Base-by-base conservation (phyloP, 2,113 vertebrate species). In the Nibea coibor region DNA sequence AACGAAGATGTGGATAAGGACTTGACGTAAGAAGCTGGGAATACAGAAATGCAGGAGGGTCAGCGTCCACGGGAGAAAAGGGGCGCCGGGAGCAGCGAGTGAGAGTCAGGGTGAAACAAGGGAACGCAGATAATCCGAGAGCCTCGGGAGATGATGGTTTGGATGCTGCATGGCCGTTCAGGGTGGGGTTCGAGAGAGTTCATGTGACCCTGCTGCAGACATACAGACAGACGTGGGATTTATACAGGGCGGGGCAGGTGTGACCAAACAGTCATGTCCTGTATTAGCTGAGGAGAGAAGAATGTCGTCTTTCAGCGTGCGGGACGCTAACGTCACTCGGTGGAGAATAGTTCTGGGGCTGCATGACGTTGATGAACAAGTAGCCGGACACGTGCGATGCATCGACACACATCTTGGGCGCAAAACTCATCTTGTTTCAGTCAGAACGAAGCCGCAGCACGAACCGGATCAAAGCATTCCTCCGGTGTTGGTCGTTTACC, bases 261-360 rank as follows among this genome's bases (percentile, higher is more conserved):
- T 87, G 85, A 85, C 87, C 17, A 4, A 88, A 87, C 85, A 89
- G 81, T 66, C 72, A 91, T 39, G 87, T 82, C 80, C 74, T 91
- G 65, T 81, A 74, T 83, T 80, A 88, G 78, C 85, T 4, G 62
- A 81, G 72, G 4, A 42, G 79, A 74, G 75, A 89, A 90, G 85
- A 91, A 92, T 90, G 87, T 84, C 2, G 51, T 77, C 90, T 90
- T 90, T 92, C 53, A 88, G 88, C 82, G 9, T 2, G 8, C 35
- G 35, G 65, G 72, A 78, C 22, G 10, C 48, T 66, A 58, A 88
- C 78, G 65, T 90, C 84, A 65, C 83, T 75, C 10, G 11, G 50
- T 4, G 35, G 42, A 69, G 78, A 78, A 66, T 8, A 31, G 65
- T 28, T 69, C 56, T 22, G 2, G 14, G 19, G 68, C n/a, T 22